Evolutionary conservation across 1,140 invertebrate species (phyloP).

Genomic region (Listronotus oregonensis): DNA sequence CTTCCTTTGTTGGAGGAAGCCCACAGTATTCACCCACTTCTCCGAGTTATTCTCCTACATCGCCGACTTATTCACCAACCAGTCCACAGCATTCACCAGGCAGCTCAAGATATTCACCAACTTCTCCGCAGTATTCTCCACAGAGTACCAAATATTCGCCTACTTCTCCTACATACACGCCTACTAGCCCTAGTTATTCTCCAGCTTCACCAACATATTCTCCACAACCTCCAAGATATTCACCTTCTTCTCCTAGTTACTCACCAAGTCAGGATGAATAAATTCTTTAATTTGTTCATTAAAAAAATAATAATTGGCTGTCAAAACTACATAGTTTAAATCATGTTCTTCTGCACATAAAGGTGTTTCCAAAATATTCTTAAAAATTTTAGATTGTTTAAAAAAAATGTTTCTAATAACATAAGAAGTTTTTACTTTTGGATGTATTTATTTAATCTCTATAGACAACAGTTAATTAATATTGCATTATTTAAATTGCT

Average conservation of each 20-base stretch:
- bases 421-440: too few species aligned
- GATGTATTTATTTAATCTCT: too few species aligned
- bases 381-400: too few species aligned
- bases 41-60: slow-evolving; percentile 72
- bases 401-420: too few species aligned
- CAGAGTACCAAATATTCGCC: slow-evolving; percentile 76
- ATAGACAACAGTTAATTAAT: too few species aligned
- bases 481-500: too few species aligned
- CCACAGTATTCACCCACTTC: slow-evolving; percentile 76
- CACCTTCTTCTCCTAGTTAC: slow-evolving; percentile 48
- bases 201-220: slow-evolving; percentile 51
- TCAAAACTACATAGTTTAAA: too few species aligned
- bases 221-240: slow-evolving; percentile 45
- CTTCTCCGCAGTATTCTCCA: slow-evolving; percentile 77
- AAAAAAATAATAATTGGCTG: too few species aligned
- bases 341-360: too few species aligned
- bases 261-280: slow-evolving; percentile 46
- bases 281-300: too few species aligned
- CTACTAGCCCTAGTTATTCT: slow-evolving; percentile 66
- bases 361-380: too few species aligned
- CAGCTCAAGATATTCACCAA: slow-evolving; percentile 79
- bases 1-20: too few species aligned
- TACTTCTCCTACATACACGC: slow-evolving; percentile 76
- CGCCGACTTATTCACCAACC: slow-evolving; percentile 81
- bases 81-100: slow-evolving; percentile 71